Evolutionary conservation across 2,797 vertebrate genomes (phyloP).

Genomic region (Enteromius argenteus): DNA sequence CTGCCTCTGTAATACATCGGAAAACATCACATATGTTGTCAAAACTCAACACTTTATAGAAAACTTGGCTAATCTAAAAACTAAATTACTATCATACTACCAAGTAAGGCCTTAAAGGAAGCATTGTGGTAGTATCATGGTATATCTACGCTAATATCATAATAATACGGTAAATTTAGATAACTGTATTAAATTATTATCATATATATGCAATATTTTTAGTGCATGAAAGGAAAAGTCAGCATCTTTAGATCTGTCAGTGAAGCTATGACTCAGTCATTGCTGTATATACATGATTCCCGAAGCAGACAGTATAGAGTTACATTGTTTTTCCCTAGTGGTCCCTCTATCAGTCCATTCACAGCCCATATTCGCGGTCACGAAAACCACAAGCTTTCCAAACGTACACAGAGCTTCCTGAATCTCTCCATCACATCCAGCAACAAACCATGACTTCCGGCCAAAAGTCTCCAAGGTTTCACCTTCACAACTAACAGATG

Average conservation of each 20-base stretch:
- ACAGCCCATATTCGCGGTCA: slow-evolving; percentile 29
- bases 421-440: slow-evolving; percentile 17
- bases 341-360: slow-evolving; percentile 36
- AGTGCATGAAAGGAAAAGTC: not conserved
- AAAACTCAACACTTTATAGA: not conserved
- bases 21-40: not conserved
- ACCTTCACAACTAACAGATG: slow-evolving; percentile 14
- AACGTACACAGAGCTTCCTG: slow-evolving; percentile 26
- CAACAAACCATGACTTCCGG: slow-evolving; percentile 18
- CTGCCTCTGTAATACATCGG: not conserved
- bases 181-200: not conserved
- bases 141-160: not conserved
- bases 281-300: not conserved
- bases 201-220: not conserved
- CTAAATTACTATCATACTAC: not conserved
- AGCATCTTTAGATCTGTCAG: not conserved
- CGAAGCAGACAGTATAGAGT: slow-evolving; percentile 15
- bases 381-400: slow-evolving; percentile 36
- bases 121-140: not conserved
- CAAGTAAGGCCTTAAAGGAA: not conserved
- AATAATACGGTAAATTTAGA: not conserved
- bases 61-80: not conserved
- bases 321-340: slow-evolving; percentile 30
- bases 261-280: not conserved
- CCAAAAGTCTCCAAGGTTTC: slow-evolving; percentile 22